Conservation (phyloP, 2,797 vertebrate genomes). For the Micromesistius poutassou region DNA sequence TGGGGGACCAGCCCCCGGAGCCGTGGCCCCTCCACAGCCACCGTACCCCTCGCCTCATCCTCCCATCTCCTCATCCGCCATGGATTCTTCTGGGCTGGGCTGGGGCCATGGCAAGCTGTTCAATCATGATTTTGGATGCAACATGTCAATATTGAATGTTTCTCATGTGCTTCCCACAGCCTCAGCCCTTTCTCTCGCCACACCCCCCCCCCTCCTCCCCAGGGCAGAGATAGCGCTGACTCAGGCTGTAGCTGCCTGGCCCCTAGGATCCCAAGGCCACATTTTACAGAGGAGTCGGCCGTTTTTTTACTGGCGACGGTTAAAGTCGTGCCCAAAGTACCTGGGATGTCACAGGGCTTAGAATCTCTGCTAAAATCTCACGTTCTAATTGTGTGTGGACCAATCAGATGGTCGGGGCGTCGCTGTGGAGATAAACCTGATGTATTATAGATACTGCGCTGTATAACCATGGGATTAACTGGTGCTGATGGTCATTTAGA, state of each 20-base stretch:
- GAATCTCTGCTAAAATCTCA: not conserved
- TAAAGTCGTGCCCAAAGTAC: not conserved
- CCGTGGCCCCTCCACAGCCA: not conserved
- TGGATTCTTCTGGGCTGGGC: not conserved
- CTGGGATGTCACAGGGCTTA: not conserved
- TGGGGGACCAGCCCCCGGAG: not conserved
- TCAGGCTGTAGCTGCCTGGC: not conserved
- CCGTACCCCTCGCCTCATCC: not conserved
- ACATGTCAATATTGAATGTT: not conserved
- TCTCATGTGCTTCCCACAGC: not conserved
- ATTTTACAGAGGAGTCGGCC: not conserved
- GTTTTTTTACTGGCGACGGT: not conserved
- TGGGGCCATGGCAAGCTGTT: not conserved
- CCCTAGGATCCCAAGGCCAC: not conserved
- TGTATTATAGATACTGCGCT: constrained; percentile 32
- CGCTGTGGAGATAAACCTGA: constrained; percentile 43
- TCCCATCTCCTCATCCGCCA: not conserved
- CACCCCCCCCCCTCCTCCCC: too few relatives aligned
- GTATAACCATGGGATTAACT: not conserved
- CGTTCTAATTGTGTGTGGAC: constrained; percentile 13
- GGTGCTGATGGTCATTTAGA: constrained; percentile 15
- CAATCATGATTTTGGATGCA: not conserved
- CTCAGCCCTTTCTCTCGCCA: not conserved
- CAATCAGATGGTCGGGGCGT: constrained; percentile 42
- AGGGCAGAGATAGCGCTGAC: not conserved